Evolutionary conservation across 2,888 invertebrate genomes (phyloP), one percentile per base, ranked within the genome.

Genomic region (Chydorus sphaericus): DNA sequence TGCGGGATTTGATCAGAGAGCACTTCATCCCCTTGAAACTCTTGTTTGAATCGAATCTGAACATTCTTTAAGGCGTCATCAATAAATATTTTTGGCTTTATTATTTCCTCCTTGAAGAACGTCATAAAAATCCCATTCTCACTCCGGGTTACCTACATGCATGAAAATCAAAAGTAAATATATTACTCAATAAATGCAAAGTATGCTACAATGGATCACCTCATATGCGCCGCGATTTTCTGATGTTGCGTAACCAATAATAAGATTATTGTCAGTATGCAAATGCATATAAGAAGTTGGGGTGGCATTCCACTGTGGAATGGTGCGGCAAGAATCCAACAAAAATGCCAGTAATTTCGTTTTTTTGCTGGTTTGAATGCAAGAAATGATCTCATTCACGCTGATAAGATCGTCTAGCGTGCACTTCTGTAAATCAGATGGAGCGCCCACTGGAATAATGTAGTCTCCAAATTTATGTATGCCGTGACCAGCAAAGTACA

Each of bases 401-500:
- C 48, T 37, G 8, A 57, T 26, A n/a, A 36, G 31, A 48, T 54
- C 54, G 26, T 29, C 6, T 16, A 33, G 18, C 5, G 39, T 56
- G 44, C 33, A 57, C 8, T n/a, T n/a, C n/a, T 39, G 23, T 18
- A 20, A 37, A 16, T 54, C 36, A 6, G 53, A 38, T 10, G 77
- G 76, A 48, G 73, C 72, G 58, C 77, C 73, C 1, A 71, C 66
- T 3, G 74, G 70, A 3, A 77, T 65, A 67, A 77, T 71, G 60
- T 72, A 76, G 64, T 73, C 75, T 18, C 48, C 31, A 64, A 73
- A 75, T 16, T 54, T 44, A 53, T 73, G 73, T 4, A 75, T 61
- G 61, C 75, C 72, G 62, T 77, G 77, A 3, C 77, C 77, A 16
- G 73, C 76, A 59, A 74, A 77, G 63, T 75, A 77, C 58, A 77